phyloP scores from a whole-genome alignment of 2,113 vertebrate species.

The Guaruba guarouba region DNA sequence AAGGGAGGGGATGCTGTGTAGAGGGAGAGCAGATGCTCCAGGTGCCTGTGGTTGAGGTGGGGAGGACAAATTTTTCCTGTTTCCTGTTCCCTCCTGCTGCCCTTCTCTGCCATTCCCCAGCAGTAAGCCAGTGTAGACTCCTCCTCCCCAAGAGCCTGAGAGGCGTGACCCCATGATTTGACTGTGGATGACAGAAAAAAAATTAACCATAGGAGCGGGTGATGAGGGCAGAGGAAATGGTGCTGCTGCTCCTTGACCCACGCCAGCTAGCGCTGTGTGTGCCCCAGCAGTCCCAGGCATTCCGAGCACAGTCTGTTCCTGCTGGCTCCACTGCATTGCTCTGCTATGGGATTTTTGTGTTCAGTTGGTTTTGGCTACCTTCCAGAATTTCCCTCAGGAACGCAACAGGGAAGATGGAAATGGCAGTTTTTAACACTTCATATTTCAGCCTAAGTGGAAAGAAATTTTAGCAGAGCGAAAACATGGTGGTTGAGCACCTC shows the following conservation, averaged over 20 bases:
- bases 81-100: neutral
- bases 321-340: neutral
- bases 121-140: neutral
- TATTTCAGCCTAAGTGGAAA: neutral
- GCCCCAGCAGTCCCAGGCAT: neutral
- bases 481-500: neutral
- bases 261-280: fast-evolving
- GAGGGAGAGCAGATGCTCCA: neutral
- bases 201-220: fast-evolving
- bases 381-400: constrained; percentile 47
- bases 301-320: neutral
- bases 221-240: neutral
- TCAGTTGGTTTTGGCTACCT: neutral
- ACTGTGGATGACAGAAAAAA: neutral
- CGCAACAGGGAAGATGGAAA: neutral
- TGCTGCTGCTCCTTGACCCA: neutral
- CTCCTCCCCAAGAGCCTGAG: neutral
- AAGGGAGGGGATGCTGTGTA: neutral
- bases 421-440: constrained; percentile 18
- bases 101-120: neutral
- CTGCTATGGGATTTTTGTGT: neutral
- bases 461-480: neutral
- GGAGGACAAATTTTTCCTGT: neutral
- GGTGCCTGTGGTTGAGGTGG: fast-evolving
- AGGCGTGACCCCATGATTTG: neutral